phyloP scores from a whole-genome alignment of 30 jellyfish, hydroid and myxozoan genomes.

The Turritopsis dohrnii region DNA sequence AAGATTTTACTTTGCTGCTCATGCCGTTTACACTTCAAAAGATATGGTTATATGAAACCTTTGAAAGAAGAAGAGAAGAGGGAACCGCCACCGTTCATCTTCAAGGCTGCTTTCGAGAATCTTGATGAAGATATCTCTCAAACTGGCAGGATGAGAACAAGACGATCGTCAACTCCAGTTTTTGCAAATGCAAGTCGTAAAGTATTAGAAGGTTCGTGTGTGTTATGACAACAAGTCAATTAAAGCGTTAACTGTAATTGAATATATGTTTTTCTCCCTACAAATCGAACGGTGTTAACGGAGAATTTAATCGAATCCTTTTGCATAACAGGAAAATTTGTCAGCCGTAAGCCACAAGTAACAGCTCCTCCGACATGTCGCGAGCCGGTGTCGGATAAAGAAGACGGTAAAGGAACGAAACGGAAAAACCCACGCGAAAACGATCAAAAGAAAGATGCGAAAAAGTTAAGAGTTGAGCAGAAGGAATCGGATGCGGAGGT shows the following conservation, averaged over 20 bases:
- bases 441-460: not conserved
- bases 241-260: not conserved
- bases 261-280: too few relatives aligned
- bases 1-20: conserved; percentile 68
- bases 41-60: conserved; percentile 88
- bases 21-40: conserved; percentile 79
- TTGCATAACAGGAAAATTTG: not conserved
- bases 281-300: too few relatives aligned
- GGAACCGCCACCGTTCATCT: conserved; percentile 95
- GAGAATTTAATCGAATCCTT: too few relatives aligned
- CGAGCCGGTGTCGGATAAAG: not conserved
- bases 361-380: conserved; percentile 8
- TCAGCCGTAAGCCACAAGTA: conserved; percentile 3
- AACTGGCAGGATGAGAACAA: conserved; percentile 90
- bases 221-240: not conserved
- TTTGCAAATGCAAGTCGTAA: conserved; percentile 58
- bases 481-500: conserved; percentile 9
- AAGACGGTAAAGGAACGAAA: not conserved
- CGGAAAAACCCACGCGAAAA: not conserved
- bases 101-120: conserved; percentile 87
- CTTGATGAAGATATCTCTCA: conserved; percentile 57
- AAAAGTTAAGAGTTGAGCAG: not conserved
- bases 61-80: conserved; percentile 53
- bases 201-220: conserved; percentile 50
- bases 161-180: conserved; percentile 95